Evolutionary conservation across 2,888 invertebrate species (phyloP), one percentile per base, ranked within the genome.

Genomic region (Pollenia angustigena): DNA sequence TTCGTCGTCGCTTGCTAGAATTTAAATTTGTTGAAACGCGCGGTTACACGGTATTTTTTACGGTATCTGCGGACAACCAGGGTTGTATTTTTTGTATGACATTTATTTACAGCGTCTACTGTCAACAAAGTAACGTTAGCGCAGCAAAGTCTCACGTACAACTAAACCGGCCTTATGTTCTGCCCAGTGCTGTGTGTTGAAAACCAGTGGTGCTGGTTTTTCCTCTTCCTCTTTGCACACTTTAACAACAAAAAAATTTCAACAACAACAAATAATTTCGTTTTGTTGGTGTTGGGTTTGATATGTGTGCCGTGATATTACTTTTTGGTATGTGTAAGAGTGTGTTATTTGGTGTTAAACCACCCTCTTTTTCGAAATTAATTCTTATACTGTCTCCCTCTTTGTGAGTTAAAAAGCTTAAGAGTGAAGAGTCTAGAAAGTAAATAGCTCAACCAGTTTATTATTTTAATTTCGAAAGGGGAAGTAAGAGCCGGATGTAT

Each of bases 71-170:
- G 75, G 32, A 71, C 74, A 82, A 72, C 81, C 86, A 84, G 84
- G 74, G 84, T 84, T 84, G 86, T 87, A 87, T 84, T 69, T 60
- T 58, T 82, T 60, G 32, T 58, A 56, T 84, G 54, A 72, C 74
- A 80, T 84, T 80, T 74, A 84, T 14, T 32, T 69, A 52, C 79
- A 87, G 85, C 89, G 82, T 58, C 60, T 52, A 74, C 83, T 71
- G 46, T 48, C 44, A 81, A 78, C 81, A 71, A 85, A 89, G 87
- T 88, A 89, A 90, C 91, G 90, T 90, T 90, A 88, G 90, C 92
- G 90, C 87, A 87, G 89, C 92, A 92, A 92, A 91, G 92, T 91
- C 91, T 92, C 91, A 91, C 91, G 92, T 92, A 91, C 93, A 92
- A 93, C 93, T 93, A 92, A 93, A 93, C 92, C 91, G 91, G 90